Evolutionary conservation across 2,797 vertebrate species (phyloP).

Genomic region (Sebastes goodei): DNA sequence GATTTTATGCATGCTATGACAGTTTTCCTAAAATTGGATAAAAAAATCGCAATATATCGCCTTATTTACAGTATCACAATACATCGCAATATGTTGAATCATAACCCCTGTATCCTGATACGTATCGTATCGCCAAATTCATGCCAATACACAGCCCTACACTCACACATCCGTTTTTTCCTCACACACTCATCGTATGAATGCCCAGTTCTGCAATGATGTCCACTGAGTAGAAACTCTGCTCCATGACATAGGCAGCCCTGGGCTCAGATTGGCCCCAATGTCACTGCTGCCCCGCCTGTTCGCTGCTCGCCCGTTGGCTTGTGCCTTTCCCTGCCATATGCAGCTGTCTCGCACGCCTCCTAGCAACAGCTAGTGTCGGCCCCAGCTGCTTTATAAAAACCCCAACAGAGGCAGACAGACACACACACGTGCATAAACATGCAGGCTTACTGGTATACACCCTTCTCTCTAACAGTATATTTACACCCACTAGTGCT

Average conservation of each 20-base stretch:
- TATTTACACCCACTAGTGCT: background rate
- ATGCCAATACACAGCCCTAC: background rate
- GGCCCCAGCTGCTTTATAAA: constrained; percentile 45
- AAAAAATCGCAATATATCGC: no score
- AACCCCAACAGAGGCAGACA: constrained; percentile 2
- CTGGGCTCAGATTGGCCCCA: constrained; percentile 31
- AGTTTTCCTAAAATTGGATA: no score
- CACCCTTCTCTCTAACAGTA: background rate
- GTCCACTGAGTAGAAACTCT: background rate
- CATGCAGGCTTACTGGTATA: background rate
- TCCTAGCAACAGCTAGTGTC: constrained; percentile 56
- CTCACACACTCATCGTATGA: background rate
- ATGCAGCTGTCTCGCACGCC: constrained; percentile 51
- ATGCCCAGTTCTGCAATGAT: background rate
- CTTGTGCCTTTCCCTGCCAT: constrained; percentile 47
- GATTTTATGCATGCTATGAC: no score
- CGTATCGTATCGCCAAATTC: no score
- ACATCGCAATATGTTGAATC: no score
- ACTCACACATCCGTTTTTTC: background rate
- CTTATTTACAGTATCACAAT: no score
- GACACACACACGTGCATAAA: constrained; percentile 3
- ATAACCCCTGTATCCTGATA: no score
- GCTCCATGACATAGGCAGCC: constrained; percentile 2
- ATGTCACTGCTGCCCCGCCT: constrained; percentile 24
- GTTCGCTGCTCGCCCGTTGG: constrained; percentile 41